phyloP scores from a whole-genome alignment of 2,888 invertebrate species.

The Strigamia crassipes region DNA sequence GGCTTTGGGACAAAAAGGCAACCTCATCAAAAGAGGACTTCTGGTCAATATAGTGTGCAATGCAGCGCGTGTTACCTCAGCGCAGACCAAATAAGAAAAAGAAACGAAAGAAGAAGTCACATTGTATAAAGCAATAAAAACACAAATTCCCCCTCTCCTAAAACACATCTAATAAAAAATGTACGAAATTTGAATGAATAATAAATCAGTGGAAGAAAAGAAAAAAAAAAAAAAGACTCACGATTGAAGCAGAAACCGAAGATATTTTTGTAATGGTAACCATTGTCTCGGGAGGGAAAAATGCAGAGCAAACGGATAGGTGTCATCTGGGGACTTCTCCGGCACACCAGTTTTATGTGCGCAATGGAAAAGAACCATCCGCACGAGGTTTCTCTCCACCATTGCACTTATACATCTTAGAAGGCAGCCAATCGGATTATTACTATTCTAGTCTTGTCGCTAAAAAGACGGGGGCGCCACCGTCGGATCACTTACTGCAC shows the following conservation, averaged over 20 bases:
- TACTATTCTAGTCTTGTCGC: slow-evolving; percentile 40
- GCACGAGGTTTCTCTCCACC: slow-evolving; percentile 35
- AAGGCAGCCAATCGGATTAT: slow-evolving; percentile 40
- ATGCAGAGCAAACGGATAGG: slow-evolving; percentile 14
- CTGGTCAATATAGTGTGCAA: slow-evolving; percentile 5
- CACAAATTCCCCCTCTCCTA: not conserved
- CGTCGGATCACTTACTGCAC: slow-evolving; percentile 39
- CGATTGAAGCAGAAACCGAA: not conserved
- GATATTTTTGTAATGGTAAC: slow-evolving; percentile 7
- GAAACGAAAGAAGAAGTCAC: not conserved
- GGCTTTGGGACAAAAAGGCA: slow-evolving; percentile 32
- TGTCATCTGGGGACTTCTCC: slow-evolving; percentile 35
- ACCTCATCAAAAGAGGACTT: slow-evolving; percentile 35
- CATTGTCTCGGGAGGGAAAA: not conserved
- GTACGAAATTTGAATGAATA: not conserved
- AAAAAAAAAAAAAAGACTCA: not conserved
- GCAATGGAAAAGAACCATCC: slow-evolving; percentile 42
- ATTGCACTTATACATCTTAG: slow-evolving; percentile 32
- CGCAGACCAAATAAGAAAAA: not conserved
- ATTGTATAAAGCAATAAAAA: not conserved
- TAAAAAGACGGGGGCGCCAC: slow-evolving; percentile 41
- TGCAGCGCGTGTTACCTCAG: not conserved
- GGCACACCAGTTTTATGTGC: slow-evolving; percentile 19
- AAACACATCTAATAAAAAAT: not conserved
- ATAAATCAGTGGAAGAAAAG: not conserved